Evolutionary conservation across 2,888 invertebrate genomes (phyloP).

Genomic region (Netelia inedita): DNA sequence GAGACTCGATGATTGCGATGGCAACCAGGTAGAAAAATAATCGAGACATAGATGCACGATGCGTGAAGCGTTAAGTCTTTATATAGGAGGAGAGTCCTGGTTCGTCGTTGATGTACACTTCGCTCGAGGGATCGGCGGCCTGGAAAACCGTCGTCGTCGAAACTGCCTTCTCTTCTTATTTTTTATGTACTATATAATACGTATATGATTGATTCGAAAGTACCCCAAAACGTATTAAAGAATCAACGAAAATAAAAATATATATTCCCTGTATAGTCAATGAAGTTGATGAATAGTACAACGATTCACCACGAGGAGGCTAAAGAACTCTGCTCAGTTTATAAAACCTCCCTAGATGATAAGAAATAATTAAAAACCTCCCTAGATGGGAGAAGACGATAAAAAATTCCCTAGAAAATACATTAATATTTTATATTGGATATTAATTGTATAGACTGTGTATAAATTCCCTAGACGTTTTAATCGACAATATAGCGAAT

Average conservation of each 20-base stretch:
- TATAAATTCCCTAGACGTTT: not conserved
- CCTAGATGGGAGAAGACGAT: too few species aligned
- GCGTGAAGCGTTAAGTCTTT: slow-evolving; percentile 55
- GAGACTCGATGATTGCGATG: slow-evolving; percentile 20
- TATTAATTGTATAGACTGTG: not conserved
- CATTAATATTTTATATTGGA: not conserved
- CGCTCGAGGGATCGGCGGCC: slow-evolving; percentile 38
- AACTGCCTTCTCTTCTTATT: not conserved
- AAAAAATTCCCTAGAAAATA: not conserved
- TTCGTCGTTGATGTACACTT: slow-evolving; percentile 26
- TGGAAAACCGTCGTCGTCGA: slow-evolving; percentile 51
- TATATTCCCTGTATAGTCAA: too few species aligned
- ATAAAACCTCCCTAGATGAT: too few species aligned
- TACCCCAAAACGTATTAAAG: too few species aligned
- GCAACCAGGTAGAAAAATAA: not conserved
- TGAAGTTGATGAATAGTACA: too few species aligned
- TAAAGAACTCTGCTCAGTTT: too few species aligned
- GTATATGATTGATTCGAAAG: too few species aligned
- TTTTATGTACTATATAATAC: too few species aligned
- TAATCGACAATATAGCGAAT: not conserved
- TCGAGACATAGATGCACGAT: slow-evolving; percentile 7
- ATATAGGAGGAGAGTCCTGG: slow-evolving; percentile 35
- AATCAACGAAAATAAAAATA: too few species aligned
- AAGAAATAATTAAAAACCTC: too few species aligned
- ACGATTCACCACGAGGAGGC: too few species aligned